These are phyloP conservation scores for Matsumyia berberina DNA, from an alignment of 2,888 invertebrate genomes.

Conservation along the genomic window DNA sequence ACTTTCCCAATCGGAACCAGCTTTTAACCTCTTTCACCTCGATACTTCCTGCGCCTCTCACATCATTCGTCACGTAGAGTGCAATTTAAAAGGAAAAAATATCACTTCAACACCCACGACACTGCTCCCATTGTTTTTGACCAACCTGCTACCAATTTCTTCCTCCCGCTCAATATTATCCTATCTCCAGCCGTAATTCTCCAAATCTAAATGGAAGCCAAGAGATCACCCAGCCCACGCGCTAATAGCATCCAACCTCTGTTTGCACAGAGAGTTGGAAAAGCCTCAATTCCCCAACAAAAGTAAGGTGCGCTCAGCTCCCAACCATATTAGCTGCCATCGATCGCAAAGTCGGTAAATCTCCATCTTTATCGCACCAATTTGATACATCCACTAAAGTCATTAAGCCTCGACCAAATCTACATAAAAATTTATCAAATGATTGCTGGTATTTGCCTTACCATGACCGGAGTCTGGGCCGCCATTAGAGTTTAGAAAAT, in stretches of 20 bases:
- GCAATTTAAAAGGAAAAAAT: background rate
- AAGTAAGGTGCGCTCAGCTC: slow-evolving; percentile 36
- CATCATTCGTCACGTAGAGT: slow-evolving; percentile 41
- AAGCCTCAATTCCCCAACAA: background rate
- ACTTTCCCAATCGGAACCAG: slow-evolving; percentile 21
- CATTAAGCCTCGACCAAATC: slow-evolving; percentile 59
- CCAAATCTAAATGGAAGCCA: slow-evolving; percentile 3
- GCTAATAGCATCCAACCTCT: slow-evolving; percentile 12
- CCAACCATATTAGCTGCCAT: slow-evolving; percentile 40
- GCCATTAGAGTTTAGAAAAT: slow-evolving; percentile 30
- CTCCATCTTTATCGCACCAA: slow-evolving; percentile 41
- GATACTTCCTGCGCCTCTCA: slow-evolving; percentile 29
- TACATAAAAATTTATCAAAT: slow-evolving; percentile 65
- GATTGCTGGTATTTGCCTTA: slow-evolving; percentile 50
- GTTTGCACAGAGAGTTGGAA: background rate
- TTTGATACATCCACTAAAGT: slow-evolving; percentile 41
- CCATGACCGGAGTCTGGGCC: background rate
- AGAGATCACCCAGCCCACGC: slow-evolving; percentile 37
- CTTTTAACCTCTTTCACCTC: slow-evolving; percentile 27
- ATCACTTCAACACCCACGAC: slow-evolving; percentile 35
- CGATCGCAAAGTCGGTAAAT: slow-evolving; percentile 24
- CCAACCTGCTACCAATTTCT: slow-evolving; percentile 14
- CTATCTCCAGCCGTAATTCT: slow-evolving; percentile 8
- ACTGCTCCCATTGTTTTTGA: slow-evolving; percentile 12
- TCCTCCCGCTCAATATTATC: background rate